phyloP scores from a whole-genome alignment of 2,797 vertebrate species.

The Rhinophrynus dorsalis region DNA sequence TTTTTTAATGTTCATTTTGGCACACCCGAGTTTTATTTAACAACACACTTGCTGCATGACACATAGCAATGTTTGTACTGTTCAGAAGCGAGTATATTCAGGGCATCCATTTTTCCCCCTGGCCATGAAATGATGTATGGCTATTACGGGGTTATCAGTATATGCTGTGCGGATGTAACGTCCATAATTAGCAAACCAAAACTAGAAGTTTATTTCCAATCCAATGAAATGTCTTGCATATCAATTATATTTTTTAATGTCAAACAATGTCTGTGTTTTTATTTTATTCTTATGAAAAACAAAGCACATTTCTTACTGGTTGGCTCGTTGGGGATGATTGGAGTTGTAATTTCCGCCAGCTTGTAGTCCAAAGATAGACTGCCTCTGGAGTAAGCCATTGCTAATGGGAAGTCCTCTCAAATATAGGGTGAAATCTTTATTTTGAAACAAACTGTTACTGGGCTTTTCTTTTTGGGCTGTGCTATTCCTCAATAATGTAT shows the following conservation, averaged over 20 bases:
- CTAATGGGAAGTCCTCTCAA: too few relatives aligned
- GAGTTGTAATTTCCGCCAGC: too few relatives aligned
- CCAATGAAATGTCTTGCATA: conserved; percentile 43
- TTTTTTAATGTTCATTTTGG: too few relatives aligned
- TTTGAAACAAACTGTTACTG: too few relatives aligned
- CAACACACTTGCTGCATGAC: conserved; percentile 13
- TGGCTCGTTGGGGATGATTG: too few relatives aligned
- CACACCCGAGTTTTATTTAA: not conserved
- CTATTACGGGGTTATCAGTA: not conserved
- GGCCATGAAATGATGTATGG: not conserved
- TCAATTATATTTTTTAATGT: conserved; percentile 47
- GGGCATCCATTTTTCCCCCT: not conserved
- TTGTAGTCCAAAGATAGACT: too few relatives aligned
- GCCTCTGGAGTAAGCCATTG: too few relatives aligned
- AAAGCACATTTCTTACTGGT: too few relatives aligned
- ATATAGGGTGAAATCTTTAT: too few relatives aligned
- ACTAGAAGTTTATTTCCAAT: conserved; percentile 33
- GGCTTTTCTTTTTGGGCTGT: too few relatives aligned
- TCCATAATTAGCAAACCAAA: conserved; percentile 12
- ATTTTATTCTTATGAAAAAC: too few relatives aligned
- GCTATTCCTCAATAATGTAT: too few relatives aligned
- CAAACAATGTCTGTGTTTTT: conserved; percentile 11
- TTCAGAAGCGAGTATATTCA: not conserved
- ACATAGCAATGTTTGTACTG: conserved; percentile 37
- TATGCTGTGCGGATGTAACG: conserved; percentile 12